Percentiles rank a stretch among this genome's conserved stretches.
Conservation (phyloP, 2,888 invertebrate species). For the Chymomyza caudatula region DNA sequence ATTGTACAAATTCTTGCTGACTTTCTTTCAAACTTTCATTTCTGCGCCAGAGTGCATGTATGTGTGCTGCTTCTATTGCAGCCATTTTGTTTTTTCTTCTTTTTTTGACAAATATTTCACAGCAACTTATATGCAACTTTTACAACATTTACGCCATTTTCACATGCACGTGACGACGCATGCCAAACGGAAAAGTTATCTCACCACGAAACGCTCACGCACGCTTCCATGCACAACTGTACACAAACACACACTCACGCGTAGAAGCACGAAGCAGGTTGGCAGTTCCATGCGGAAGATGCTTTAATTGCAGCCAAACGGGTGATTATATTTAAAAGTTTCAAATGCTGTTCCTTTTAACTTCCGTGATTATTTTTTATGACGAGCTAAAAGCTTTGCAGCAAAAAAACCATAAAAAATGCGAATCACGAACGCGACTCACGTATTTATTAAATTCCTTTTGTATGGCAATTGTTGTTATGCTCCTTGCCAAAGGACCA, state of each 20-base stretch:
- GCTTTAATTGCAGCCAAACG: slow-evolving; percentile 64
- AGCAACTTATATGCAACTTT: slow-evolving; percentile 69
- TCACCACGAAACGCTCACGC: slow-evolving; percentile 10
- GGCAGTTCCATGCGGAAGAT: slow-evolving; percentile 7
- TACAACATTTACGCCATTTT: slow-evolving; percentile 68
- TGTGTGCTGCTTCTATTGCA: slow-evolving; percentile 3
- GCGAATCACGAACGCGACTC: slow-evolving; percentile 55
- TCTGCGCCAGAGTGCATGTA: background rate
- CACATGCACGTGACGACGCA: slow-evolving; percentile 66
- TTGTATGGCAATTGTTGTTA: slow-evolving; percentile 12
- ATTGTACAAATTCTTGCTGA: background rate
- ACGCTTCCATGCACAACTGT: too few species aligned
- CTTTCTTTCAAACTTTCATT: background rate
- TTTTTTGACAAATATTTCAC: slow-evolving; percentile 52
- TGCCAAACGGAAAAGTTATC: slow-evolving; percentile 47
- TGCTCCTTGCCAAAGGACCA: background rate
- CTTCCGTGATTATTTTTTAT: slow-evolving; percentile 6
- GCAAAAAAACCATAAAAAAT: slow-evolving; percentile 21
- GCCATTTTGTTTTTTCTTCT: slow-evolving; percentile 20
- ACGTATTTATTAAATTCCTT: slow-evolving; percentile 67
- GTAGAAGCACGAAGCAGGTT: background rate
- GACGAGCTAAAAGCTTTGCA: slow-evolving; percentile 32
- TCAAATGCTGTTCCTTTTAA: background rate
- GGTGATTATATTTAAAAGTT: slow-evolving; percentile 48
- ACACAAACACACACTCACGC: background rate